Evolutionary conservation across 2,888 invertebrate genomes (phyloP).

Genomic region (Netelia fuscicornis): DNA sequence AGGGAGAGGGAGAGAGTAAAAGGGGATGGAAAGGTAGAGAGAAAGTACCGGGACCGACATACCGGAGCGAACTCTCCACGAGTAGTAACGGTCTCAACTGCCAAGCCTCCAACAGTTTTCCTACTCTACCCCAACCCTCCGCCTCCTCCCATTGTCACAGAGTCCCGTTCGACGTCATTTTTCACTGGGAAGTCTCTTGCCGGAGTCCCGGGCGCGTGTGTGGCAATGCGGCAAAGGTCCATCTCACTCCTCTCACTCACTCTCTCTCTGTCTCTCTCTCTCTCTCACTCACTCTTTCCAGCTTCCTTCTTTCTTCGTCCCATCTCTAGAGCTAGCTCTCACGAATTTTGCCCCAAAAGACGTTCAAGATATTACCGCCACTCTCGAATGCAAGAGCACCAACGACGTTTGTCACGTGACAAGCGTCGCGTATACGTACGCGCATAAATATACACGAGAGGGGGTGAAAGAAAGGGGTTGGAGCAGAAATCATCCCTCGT

Average conservation of each 20-base stretch:
- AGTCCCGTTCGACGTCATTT: slow-evolving; percentile 71
- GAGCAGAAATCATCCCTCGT: not conserved
- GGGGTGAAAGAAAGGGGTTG: too few species aligned
- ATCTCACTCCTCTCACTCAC: slow-evolving; percentile 19
- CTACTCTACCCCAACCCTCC: slow-evolving; percentile 35
- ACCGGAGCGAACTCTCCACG: slow-evolving; percentile 50
- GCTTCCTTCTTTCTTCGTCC: not conserved
- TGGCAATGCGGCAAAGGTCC: slow-evolving; percentile 55
- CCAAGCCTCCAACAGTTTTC: slow-evolving; percentile 60
- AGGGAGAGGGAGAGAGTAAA: slow-evolving; percentile 50
- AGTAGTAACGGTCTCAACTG: slow-evolving; percentile 59
- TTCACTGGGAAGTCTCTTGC: slow-evolving; percentile 66
- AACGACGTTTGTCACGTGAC: slow-evolving; percentile 57
- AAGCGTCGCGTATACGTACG: slow-evolving; percentile 4
- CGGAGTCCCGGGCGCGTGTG: slow-evolving; percentile 31
- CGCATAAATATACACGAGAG: slow-evolving; percentile 4
- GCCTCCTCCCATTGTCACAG: slow-evolving; percentile 67
- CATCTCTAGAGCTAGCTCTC: slow-evolving; percentile 26
- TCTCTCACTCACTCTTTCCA: not conserved
- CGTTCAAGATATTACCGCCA: slow-evolving; percentile 55
- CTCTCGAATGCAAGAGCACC: slow-evolving; percentile 54
- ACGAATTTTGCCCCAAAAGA: slow-evolving; percentile 57
- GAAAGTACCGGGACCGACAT: slow-evolving; percentile 13
- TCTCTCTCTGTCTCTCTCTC: slow-evolving; percentile 8
- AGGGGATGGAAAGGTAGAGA: slow-evolving; percentile 28